Conservation (phyloP, 1,140 invertebrate genomes). For the Aphelenchoides avenae region DNA sequence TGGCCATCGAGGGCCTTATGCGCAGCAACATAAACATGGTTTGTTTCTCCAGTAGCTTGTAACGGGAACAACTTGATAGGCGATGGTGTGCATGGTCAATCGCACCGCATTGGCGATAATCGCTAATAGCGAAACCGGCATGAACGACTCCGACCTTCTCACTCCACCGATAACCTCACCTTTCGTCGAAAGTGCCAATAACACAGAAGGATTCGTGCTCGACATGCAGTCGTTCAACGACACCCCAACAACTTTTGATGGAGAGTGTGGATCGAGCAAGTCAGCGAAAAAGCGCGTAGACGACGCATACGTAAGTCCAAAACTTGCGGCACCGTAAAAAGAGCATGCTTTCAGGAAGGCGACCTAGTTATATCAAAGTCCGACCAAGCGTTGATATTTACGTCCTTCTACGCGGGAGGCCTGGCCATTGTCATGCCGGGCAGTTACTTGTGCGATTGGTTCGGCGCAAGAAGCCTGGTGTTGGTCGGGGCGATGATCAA, state of each 20-base stretch:
- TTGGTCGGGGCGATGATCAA: constrained; percentile 52
- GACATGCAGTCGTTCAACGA: no score
- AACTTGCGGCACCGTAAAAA: constrained; percentile 11
- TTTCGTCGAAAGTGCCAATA: no score
- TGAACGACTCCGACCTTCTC: no score
- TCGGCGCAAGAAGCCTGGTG: constrained; percentile 42
- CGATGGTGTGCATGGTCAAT: constrained; percentile 52
- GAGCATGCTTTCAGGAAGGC: constrained; percentile 36
- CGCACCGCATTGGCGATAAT: constrained; percentile 27
- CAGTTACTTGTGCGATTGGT: constrained; percentile 45
- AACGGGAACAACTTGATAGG: constrained; percentile 13
- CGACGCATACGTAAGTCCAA: constrained; percentile 18
- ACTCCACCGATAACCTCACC: no score
- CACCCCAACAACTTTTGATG: no score
- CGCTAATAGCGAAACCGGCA: constrained; percentile 11
- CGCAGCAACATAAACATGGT: constrained; percentile 55
- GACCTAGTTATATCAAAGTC: constrained; percentile 46
- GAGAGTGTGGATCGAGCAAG: no score
- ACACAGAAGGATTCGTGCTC: no score
- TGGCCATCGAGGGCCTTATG: constrained; percentile 58
- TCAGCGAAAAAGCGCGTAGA: constrained; percentile 9
- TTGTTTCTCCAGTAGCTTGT: neutral
- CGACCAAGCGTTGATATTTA: constrained; percentile 51
- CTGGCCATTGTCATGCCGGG: constrained; percentile 43
- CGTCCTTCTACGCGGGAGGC: constrained; percentile 56